These are phyloP conservation scores for Caranx melampygus DNA, from an alignment of 2,113 vertebrate species.

Conservation along the genomic window DNA sequence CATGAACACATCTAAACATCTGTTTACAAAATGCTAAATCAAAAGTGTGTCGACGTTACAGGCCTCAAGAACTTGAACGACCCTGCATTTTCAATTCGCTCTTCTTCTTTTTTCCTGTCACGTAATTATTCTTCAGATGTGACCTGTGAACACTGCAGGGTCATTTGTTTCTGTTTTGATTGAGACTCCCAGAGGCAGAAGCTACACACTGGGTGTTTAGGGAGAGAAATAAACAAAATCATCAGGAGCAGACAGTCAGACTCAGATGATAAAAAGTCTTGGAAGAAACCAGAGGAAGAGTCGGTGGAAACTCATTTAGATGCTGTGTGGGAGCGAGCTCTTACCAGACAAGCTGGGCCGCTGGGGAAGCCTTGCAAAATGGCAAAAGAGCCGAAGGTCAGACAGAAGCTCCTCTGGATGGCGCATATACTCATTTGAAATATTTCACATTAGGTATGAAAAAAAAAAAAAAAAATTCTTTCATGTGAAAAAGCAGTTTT, in stretches of 20 bases:
- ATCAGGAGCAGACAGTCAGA: background rate
- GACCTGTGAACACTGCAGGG: too few species aligned
- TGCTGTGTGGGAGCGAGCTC: conserved; percentile 8
- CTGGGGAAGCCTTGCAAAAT: conserved; percentile 31
- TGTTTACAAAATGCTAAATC: too few species aligned
- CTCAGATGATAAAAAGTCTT: background rate
- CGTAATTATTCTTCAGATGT: background rate
- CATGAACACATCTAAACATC: too few species aligned
- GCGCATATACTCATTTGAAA: background rate
- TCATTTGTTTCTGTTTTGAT: too few species aligned
- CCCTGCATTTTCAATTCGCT: background rate
- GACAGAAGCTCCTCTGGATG: background rate
- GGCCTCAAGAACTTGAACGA: background rate
- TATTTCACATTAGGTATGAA: conserved; percentile 15
- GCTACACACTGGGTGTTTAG: too few species aligned
- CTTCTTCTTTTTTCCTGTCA: background rate
- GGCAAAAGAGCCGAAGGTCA: conserved; percentile 40
- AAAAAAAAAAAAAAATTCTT: conserved; percentile 30
- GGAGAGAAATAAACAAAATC: background rate
- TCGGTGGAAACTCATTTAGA: conserved; percentile 17
- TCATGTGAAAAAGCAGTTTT: conserved; percentile 29
- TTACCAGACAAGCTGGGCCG: conserved; percentile 1
- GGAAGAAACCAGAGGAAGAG: background rate
- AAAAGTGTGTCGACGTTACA: background rate
- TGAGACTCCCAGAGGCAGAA: too few species aligned